phyloP scores from a whole-genome alignment of 2,113 vertebrate genomes.

The Typhlomys cinereus region DNA sequence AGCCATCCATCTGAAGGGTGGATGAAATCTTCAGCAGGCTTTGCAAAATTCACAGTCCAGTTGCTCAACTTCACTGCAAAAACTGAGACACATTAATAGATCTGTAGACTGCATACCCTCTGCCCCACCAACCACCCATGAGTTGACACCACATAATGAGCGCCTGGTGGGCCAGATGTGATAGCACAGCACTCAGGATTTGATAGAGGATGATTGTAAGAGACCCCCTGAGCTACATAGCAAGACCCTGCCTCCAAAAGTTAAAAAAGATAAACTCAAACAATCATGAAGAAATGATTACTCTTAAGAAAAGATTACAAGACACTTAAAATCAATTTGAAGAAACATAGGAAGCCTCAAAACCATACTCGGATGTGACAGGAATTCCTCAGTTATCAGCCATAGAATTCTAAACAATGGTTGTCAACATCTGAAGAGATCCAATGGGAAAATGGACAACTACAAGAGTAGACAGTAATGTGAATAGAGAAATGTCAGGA shows the following conservation, averaged over 20 bases:
- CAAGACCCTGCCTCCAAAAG: neutral
- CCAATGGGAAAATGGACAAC: neutral
- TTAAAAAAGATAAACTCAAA: no score
- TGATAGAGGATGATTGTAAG: neutral
- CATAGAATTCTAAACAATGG: neutral
- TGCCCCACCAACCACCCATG: fast-evolving
- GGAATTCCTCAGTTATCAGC: neutral
- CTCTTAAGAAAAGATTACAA: neutral
- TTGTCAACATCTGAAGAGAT: neutral
- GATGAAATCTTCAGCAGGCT: neutral
- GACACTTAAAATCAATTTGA: neutral
- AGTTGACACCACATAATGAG: neutral
- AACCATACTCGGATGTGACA: neutral
- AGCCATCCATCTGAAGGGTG: neutral
- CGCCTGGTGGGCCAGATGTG: neutral
- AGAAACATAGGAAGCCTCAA: neutral
- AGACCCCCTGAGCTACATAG: neutral
- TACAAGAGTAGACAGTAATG: neutral
- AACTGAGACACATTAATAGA: neutral
- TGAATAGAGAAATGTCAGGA: neutral
- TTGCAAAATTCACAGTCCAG: neutral
- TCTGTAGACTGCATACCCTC: neutral
- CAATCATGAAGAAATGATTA: neutral
- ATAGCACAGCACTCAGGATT: neutral
- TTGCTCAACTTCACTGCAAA: neutral